These are phyloP conservation scores for Merodon equestris DNA, from an alignment of 2,888 invertebrate genomes.

Conservation along the genomic window DNA sequence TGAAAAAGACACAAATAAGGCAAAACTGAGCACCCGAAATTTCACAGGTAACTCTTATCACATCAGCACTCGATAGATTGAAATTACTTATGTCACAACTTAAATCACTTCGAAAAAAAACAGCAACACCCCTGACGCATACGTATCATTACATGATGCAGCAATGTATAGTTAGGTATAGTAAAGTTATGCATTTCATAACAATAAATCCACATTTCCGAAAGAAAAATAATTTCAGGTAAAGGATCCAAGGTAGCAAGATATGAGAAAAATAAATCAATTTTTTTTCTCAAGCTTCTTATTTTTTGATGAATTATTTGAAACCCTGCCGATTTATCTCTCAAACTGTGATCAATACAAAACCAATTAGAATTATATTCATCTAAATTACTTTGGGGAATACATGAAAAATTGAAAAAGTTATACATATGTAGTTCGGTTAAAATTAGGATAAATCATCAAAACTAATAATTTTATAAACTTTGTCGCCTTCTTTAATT, in stretches of 20 bases:
- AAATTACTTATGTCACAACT: too few relatives aligned
- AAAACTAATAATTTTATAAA: constrained; percentile 22
- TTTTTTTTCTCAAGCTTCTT: neutral
- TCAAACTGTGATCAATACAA: constrained; percentile 13
- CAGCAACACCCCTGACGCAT: too few relatives aligned
- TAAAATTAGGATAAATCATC: constrained; percentile 5
- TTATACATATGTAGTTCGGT: too few relatives aligned
- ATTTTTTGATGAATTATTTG: constrained; percentile 1
- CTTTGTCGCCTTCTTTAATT: constrained; percentile 28
- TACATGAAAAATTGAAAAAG: neutral
- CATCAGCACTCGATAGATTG: too few relatives aligned
- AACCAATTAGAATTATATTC: constrained; percentile 11
- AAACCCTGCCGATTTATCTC: constrained; percentile 13
- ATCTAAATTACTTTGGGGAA: neutral
- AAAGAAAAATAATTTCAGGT: constrained; percentile 13
- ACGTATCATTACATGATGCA: too few relatives aligned
- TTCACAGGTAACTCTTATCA: too few relatives aligned
- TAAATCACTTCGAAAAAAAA: too few relatives aligned
- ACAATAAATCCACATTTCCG: constrained; percentile 5
- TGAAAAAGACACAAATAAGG: too few relatives aligned
- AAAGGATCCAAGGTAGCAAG: constrained; percentile 5
- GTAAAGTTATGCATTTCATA: constrained; percentile 14
- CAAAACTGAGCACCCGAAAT: too few relatives aligned
- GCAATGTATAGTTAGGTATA: too few relatives aligned
- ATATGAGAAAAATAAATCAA: constrained; percentile 9